Base-by-base conservation (phyloP, 2,888 invertebrate species). In the Ceraclea dissimilis region DNA sequence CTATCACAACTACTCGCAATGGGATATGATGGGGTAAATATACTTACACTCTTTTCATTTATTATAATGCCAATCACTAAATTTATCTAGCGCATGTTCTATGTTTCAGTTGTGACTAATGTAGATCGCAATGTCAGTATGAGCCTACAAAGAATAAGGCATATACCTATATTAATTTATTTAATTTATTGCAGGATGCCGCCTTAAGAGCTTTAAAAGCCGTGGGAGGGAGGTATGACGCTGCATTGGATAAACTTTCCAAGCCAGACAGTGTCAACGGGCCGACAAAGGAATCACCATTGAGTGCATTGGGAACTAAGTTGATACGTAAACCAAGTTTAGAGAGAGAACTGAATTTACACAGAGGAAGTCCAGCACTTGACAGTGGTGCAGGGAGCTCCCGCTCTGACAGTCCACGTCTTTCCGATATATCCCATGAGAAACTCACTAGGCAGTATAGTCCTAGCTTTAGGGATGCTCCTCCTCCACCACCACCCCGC, bases 361-460 rank as follows among this genome's bases (percentile, higher is more conserved):
- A 87, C 64, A 82, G 91, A 60, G 88, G 90, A 51, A 92, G 92
- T 69, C 93, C 93, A 8, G 91, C 91, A 18, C 75, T 92, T 59
- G 92, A 92, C 68, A 90, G 90, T 54, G 92, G 91, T 17, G 91
- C 91, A 13, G 91, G 91, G 50, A 90, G 90, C 68, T 91, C 91
- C 47, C 80, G 93, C 54, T 93, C 93, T 5, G 93, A 93, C 69
- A 92, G 91, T 70, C 93, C 92, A 16, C 84, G 92, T 63, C 79
- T 86, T 63, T 72, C 81, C 11, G 84, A 84, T 63, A 67, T 71
- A 20, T 75, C 79, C 48, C 86, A 86, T 64, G 76, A 76, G 64
- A 76, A 76, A 62, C 75, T 88, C 43, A 82, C 80, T 63, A 77
- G 88, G 51, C 85, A 86, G 66, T 88, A 88, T 68, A 87, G 87